Percentiles rank a stretch among this genome's conserved stretches.
Evolutionary conservation across 2,888 invertebrate genomes (phyloP).

Genomic region (Orthosia gracilis): DNA sequence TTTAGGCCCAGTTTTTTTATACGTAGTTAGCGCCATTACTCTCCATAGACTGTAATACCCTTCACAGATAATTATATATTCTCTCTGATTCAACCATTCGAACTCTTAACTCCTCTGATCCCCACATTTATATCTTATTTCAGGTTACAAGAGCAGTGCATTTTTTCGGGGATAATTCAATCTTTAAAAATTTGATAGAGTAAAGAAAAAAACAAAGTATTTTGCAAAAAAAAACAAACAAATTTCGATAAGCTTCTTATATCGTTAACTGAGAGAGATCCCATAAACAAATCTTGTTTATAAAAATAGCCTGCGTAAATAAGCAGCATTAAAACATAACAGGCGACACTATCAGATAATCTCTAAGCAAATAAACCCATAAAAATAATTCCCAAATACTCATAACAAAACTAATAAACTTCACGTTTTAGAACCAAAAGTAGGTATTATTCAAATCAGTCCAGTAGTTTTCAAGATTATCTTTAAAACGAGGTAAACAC

Average conservation of each 20-base stretch:
- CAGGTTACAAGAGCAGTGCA: too few relatives aligned
- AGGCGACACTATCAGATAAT: slow-evolving; percentile 34
- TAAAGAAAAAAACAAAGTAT: too few relatives aligned
- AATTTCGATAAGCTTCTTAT: neutral
- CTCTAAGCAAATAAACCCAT: slow-evolving; percentile 59
- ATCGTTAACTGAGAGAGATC: neutral
- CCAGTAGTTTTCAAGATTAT: slow-evolving; percentile 64
- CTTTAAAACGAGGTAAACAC: slow-evolving; percentile 47
- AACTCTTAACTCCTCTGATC: too few relatives aligned
- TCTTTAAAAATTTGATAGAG: too few relatives aligned
- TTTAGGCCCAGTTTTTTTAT: too few relatives aligned
- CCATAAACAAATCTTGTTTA: neutral
- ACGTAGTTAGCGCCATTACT: too few relatives aligned
- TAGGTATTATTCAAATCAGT: slow-evolving; percentile 65
- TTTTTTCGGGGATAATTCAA: too few relatives aligned
- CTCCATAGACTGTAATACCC: too few relatives aligned
- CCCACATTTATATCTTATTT: too few relatives aligned
- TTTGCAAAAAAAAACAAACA: neutral
- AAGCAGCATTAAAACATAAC: neutral
- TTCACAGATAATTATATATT: too few relatives aligned
- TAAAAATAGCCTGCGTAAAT: slow-evolving; percentile 1
- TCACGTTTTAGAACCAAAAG: slow-evolving; percentile 43
- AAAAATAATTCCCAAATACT: slow-evolving; percentile 55
- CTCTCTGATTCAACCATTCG: too few relatives aligned
- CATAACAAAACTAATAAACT: slow-evolving; percentile 50